Percentiles rank a stretch among this genome's conserved stretches.
These are phyloP conservation scores for Lagorchestes hirsutus DNA, from an alignment of 2,797 vertebrate genomes.

Conservation along the genomic window DNA sequence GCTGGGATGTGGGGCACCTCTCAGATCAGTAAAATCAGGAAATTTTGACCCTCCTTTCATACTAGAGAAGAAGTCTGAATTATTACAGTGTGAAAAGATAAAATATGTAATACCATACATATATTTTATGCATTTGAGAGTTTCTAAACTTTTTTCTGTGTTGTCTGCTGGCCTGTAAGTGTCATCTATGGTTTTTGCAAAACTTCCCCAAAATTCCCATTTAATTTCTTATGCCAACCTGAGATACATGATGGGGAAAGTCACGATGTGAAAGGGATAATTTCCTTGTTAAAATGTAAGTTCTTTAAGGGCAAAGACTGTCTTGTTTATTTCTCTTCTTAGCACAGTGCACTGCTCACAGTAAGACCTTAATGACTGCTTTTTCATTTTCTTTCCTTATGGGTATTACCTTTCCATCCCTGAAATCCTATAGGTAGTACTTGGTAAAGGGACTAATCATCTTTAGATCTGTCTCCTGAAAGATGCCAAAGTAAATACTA, in stretches of 20 bases:
- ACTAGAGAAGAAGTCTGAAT: background rate
- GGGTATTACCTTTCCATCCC: background rate
- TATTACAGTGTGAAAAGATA: background rate
- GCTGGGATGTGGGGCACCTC: background rate
- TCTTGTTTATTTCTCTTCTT: background rate
- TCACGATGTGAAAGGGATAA: background rate
- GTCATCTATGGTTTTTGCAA: background rate
- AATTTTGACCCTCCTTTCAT: background rate
- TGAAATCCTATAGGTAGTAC: background rate
- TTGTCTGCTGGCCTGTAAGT: background rate
- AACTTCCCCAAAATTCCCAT: background rate
- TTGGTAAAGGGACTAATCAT: background rate
- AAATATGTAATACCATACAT: background rate
- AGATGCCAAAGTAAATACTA: background rate
- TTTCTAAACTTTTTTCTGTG: background rate
- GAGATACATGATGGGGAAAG: background rate
- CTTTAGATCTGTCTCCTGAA: background rate
- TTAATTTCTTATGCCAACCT: background rate
- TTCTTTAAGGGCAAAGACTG: background rate
- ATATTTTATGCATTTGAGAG: background rate
- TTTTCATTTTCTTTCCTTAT: background rate
- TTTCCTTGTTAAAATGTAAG: background rate
- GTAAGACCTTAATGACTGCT: background rate
- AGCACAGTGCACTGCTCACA: background rate
- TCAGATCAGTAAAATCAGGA: background rate